Percentiles rank a stretch among this genome's conserved stretches.
Conservation (phyloP, 2,888 invertebrate species). For the Leptura quadrifasciata region DNA sequence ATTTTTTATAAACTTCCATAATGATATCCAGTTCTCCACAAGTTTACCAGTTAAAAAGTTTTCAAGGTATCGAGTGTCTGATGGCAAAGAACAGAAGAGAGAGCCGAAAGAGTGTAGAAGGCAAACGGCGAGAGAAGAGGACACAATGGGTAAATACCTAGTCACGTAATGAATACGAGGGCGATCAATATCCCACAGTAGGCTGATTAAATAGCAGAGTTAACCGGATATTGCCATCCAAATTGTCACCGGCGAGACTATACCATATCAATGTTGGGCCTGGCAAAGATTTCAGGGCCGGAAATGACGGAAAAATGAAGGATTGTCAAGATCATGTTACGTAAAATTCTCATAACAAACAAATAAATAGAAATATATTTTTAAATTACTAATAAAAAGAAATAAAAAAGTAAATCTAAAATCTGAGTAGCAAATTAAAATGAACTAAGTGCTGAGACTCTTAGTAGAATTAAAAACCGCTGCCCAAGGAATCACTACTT, state of each 20-base stretch:
- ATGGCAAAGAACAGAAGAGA: conserved; percentile 49
- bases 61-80: conserved; percentile 38
- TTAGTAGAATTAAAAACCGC: too few relatives aligned
- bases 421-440: too few relatives aligned
- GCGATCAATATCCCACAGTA: conserved; percentile 71
- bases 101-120: conserved; percentile 50
- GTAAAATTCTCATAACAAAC: not conserved
- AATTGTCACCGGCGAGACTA: conserved; percentile 69
- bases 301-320: conserved; percentile 3
- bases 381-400: not conserved
- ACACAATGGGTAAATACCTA: conserved; percentile 64
- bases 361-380: not conserved
- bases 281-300: conserved; percentile 26
- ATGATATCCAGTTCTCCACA: conserved; percentile 33
- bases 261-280: conserved; percentile 21
- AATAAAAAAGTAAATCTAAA: not conserved
- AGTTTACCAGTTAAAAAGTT: conserved; percentile 37
- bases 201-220: conserved; percentile 72
- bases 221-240: conserved; percentile 72
- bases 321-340: not conserved
- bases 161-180: conserved; percentile 70
- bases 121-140: conserved; percentile 38
- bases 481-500: too few relatives aligned
- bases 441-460: too few relatives aligned
- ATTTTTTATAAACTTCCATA: conserved; percentile 37